Percentiles rank a stretch among this genome's conserved stretches.
Evolutionary conservation across 2,797 vertebrate species (phyloP).

Genomic region (Betta splendens): DNA sequence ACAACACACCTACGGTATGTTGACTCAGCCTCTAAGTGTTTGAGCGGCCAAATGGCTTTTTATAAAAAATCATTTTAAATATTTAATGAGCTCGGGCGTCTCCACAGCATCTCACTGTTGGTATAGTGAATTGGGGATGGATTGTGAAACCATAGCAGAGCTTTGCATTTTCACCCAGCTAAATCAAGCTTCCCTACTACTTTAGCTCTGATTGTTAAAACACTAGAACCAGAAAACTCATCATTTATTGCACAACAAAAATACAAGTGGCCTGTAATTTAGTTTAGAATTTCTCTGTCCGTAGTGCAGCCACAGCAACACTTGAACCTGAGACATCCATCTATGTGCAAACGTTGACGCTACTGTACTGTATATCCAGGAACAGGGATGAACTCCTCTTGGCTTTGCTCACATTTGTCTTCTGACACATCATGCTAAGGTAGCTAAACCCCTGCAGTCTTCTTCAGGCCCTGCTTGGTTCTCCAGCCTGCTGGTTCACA

Average conservation of each 20-base stretch:
- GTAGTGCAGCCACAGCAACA: background rate
- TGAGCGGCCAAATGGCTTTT: background rate
- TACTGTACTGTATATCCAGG: no score
- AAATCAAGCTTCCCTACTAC: background rate
- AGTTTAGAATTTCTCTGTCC: background rate
- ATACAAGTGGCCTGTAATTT: background rate
- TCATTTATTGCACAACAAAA: constrained; percentile 1
- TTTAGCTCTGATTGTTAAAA: background rate
- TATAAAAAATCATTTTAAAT: background rate
- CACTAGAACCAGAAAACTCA: constrained; percentile 1
- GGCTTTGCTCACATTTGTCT: no score
- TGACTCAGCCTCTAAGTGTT: background rate
- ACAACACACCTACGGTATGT: background rate
- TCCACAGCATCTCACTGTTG: constrained; percentile 14
- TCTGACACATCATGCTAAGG: constrained; percentile 44
- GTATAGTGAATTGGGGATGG: background rate
- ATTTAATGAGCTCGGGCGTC: constrained; percentile 4
- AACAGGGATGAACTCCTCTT: no score
- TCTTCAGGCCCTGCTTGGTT: constrained; percentile 39
- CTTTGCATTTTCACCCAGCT: background rate
- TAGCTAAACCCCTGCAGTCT: constrained; percentile 45
- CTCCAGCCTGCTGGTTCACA: constrained; percentile 65
- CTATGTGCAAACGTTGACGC: background rate
- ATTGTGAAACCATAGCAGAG: no score
- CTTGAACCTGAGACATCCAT: background rate